Percentiles rank a stretch among this genome's conserved stretches.
These are phyloP conservation scores for Hemithea aestivaria DNA, from an alignment of 2,888 invertebrate species.

Conservation along the genomic window DNA sequence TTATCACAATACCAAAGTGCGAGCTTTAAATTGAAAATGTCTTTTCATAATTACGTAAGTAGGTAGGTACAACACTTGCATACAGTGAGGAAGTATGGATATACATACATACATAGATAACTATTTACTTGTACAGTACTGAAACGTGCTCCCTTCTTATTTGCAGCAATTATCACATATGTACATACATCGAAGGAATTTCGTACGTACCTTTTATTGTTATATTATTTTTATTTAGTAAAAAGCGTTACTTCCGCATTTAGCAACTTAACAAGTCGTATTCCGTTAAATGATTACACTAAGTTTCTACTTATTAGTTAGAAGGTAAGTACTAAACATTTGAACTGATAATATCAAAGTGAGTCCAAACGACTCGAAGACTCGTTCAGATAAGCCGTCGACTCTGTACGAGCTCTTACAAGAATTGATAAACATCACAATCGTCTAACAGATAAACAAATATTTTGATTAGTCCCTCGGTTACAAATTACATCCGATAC, in stretches of 20 bases:
- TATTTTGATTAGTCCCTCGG: conserved; percentile 61
- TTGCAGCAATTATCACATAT: conserved; percentile 4
- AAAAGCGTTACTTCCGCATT: not conserved
- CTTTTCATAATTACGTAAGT: no score
- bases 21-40: no score
- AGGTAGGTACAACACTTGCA: no score
- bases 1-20: no score
- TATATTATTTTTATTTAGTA: not conserved
- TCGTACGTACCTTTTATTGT: not conserved
- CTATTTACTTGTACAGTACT: no score
- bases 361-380: conserved; percentile 46
- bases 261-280: not conserved
- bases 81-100: no score
- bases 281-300: no score
- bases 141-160: conserved; percentile 11
- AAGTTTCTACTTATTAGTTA: not conserved
- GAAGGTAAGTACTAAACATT: conserved; percentile 4
- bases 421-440: conserved; percentile 54
- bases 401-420: conserved; percentile 52
- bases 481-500: conserved; percentile 62
- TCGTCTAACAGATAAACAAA: conserved; percentile 54
- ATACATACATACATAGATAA: no score
- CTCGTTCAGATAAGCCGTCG: conserved; percentile 49
- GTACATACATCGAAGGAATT: conserved; percentile 1
- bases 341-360: conserved; percentile 8